phyloP scores from a whole-genome alignment of 2,797 vertebrate species.

The Lutjanus argentimaculatus region DNA sequence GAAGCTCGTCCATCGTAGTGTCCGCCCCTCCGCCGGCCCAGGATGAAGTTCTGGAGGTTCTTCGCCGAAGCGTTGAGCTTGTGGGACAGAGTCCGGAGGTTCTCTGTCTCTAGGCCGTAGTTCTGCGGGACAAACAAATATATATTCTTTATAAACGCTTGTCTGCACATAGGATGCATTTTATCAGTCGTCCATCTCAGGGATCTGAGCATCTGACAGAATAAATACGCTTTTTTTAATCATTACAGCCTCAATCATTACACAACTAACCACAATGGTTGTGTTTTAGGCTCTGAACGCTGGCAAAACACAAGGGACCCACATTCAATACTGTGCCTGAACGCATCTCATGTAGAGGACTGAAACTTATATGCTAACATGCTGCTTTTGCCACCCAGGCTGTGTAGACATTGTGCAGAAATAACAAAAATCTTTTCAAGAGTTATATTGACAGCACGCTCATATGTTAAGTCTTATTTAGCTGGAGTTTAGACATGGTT shows the following conservation, averaged over 20 bases:
- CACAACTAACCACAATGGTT: neutral
- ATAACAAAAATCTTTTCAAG: neutral
- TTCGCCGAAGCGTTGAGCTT: slow-evolving; percentile 93
- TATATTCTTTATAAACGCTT: neutral
- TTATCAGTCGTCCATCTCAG: neutral
- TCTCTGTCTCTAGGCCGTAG: slow-evolving; percentile 93
- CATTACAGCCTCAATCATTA: neutral
- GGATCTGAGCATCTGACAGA: neutral
- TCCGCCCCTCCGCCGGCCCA: slow-evolving; percentile 91
- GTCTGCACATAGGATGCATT: neutral
- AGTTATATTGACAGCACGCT: neutral
- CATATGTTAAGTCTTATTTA: neutral
- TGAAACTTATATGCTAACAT: neutral
- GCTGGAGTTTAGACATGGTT: neutral
- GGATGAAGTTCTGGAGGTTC: slow-evolving; percentile 95
- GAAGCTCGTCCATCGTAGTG: slow-evolving; percentile 92
- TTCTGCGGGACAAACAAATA: slow-evolving; percentile 85
- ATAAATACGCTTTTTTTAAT: too few species aligned
- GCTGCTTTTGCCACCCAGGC: neutral
- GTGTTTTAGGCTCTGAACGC: neutral
- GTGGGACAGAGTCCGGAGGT: slow-evolving; percentile 93
- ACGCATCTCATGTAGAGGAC: neutral
- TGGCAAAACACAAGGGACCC: neutral
- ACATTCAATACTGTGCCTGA: neutral
- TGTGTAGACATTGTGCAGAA: neutral